These are phyloP conservation scores for Nanorana parkeri DNA, from an alignment of 2,113 vertebrate species.

Conservation along the genomic window DNA sequence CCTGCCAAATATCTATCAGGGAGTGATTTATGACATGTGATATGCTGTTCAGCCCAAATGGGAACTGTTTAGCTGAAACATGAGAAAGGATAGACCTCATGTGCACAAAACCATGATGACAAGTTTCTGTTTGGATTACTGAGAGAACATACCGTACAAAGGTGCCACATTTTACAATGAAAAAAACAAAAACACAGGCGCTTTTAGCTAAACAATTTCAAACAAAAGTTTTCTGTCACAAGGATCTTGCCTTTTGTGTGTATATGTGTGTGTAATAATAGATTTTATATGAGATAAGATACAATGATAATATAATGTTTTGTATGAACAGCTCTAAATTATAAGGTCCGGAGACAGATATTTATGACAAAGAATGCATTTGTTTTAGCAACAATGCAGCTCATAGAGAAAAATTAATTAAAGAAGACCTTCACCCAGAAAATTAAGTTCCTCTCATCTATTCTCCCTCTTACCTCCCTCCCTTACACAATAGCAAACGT, in stretches of 20 bases:
- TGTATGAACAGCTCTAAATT: not conserved
- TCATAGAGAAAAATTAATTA: not conserved
- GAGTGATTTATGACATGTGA: conserved; percentile 94
- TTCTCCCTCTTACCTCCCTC: too few relatives aligned
- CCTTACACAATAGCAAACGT: too few relatives aligned
- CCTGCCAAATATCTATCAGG: conserved; percentile 94
- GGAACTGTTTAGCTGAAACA: conserved; percentile 91
- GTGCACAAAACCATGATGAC: conserved; percentile 78
- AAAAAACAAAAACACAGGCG: conserved; percentile 63
- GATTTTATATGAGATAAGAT: conserved; percentile 24
- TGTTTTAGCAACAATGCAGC: not conserved
- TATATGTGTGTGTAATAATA: conserved; percentile 13
- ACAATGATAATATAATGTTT: not conserved
- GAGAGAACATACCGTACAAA: conserved; percentile 73
- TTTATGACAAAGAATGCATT: not conserved
- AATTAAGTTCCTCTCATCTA: too few relatives aligned
- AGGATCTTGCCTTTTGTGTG: not conserved
- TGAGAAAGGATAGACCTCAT: conserved; percentile 85
- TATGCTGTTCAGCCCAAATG: conserved; percentile 88
- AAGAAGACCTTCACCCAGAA: too few relatives aligned
- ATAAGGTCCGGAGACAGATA: not conserved
- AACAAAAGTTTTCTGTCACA: conserved; percentile 45
- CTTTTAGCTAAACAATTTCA: conserved; percentile 61
- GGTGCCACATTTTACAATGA: conserved; percentile 69
- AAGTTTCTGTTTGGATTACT: conserved; percentile 81